Base-by-base conservation (phyloP, 1,140 invertebrate genomes). In the Drosophila bifasciata region DNA sequence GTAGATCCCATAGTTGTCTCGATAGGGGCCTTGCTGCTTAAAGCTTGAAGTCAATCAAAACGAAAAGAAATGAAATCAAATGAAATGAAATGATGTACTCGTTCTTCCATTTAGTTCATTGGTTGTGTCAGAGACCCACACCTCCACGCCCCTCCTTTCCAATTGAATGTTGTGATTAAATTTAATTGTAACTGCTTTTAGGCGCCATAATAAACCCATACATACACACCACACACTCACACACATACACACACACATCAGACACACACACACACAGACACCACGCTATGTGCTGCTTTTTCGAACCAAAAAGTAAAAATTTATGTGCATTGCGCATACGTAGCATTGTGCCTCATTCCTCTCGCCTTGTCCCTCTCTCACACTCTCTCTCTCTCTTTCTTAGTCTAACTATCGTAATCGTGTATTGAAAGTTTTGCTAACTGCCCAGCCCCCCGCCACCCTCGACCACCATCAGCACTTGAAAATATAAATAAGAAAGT, bases 161-260 rank as follows among this genome's bases (percentile, higher is more conserved):
- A 86, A 85, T 85, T 85, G 63, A 88, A 85, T 81, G 81, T 85
- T 85, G 81, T 85, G 81, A 85, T 77, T 85, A 86, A 74, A 60
- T 77, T 74, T 85, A 86, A 73, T 57, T 77, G 58, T 81, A 81
- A 88, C 32, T 69, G 83, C 77, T 86, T 84, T 43, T 86, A 85
- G 83, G 83, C 77, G 66, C 40, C 53, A 50, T 49, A 43, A 58
- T 40, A 60, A 16, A 13, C n/a, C n/a, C 50, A 19, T 1, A 69
- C 49, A 52, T 50, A 36, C 49, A 83, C 53, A 77, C 70, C 39
- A 70, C 39, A 39, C 32, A 39, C 39, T 55, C 56, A 64, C 44
- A 44, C 53, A 64, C 13, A 28, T 58, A 40, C 21, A 68, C 45
- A 60, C 52, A 76, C 48, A 70, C 45, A 70, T 55, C 51, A 46